Conservation (phyloP, 1,140 invertebrate genomes). For the Drosophila sp. region DNA sequence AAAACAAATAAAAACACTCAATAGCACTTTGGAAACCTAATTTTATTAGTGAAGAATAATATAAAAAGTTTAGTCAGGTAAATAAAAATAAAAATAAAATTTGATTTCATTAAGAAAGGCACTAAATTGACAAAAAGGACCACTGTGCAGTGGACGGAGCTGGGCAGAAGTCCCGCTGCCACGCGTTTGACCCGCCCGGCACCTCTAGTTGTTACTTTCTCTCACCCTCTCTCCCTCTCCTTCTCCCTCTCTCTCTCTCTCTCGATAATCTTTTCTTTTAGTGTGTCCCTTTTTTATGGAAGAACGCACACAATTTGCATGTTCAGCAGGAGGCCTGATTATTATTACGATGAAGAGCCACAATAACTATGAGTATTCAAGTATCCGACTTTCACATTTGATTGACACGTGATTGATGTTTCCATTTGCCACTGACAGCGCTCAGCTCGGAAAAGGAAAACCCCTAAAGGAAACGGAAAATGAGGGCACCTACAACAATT, state of each 20-base stretch:
- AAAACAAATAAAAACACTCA: too few relatives aligned
- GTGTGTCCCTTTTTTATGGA: slow-evolving; percentile 62
- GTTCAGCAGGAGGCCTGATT: slow-evolving; percentile 63
- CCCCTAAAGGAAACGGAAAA: slow-evolving; percentile 6
- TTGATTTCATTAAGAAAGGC: too few relatives aligned
- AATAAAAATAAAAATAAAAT: too few relatives aligned
- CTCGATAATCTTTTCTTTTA: background rate
- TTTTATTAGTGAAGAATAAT: too few relatives aligned
- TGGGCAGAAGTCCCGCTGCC: background rate
- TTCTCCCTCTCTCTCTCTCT: background rate
- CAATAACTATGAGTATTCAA: slow-evolving; percentile 53
- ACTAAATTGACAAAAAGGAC: too few relatives aligned
- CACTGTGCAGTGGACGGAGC: too few relatives aligned
- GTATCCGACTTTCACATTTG: slow-evolving; percentile 74
- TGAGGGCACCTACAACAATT: background rate
- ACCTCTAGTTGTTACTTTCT: slow-evolving; percentile 34
- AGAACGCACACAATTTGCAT: slow-evolving; percentile 77
- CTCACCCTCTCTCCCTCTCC: background rate
- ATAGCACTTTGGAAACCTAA: too few relatives aligned
- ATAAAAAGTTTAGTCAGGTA: too few relatives aligned
- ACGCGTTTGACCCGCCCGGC: slow-evolving; percentile 65
- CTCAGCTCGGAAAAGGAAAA: slow-evolving; percentile 9
- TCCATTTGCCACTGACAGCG: slow-evolving; percentile 72
- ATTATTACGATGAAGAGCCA: slow-evolving; percentile 36
- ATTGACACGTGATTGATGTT: slow-evolving; percentile 83